Base-by-base conservation (phyloP, 2,888 invertebrate genomes). In the Ochropacha duplaris region DNA sequence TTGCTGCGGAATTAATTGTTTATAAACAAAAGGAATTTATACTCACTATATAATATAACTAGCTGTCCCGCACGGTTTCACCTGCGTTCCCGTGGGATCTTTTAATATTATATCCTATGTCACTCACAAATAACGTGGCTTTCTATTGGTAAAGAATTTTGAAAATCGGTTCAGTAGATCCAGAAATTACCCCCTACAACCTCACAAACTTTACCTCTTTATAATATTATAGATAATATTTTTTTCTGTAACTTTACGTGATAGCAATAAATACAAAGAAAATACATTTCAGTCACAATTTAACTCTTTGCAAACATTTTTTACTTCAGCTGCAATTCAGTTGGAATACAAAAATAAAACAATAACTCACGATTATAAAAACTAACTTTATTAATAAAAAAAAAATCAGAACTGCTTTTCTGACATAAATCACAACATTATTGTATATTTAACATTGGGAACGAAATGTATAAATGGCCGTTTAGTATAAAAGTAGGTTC, bases 351-450 rank as follows among this genome's bases (percentile, higher is more conserved):
- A 16, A 61, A 69, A 68, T 55, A 54, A 73, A 65, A 69, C 50
- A 56, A 16, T 57, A 57, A 28, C 31, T 64, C 39, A 55, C 58
- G 62, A 65, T 71, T 76, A 76, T 71, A 78, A 78, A 80, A 76
- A 75, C 75, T 78, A 76, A 59, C 59, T 80, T 79, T 78, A 79
- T 76, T 79, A 56, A 58, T 65, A 67, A 73, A 69, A 72, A 73
- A 70, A 66, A 56, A 58, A 62, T 56, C 44, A 54, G 60, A 52
- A 50, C 12, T 31, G 22, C 44, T 52, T 31, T 34, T 19, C 31
- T 52, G 52, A 52, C 52, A 52, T 11, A 52, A 49, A 54, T 50
- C 55, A 59, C 65, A 64, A 67, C 65, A 63, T 57, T n/a, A 51
- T 51, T 19, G 54, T 54, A 56, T 55, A 58, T 61, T 61, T 59